Evolutionary conservation across 1,140 invertebrate species (phyloP).

Genomic region (Oryctes rhinoceros): DNA sequence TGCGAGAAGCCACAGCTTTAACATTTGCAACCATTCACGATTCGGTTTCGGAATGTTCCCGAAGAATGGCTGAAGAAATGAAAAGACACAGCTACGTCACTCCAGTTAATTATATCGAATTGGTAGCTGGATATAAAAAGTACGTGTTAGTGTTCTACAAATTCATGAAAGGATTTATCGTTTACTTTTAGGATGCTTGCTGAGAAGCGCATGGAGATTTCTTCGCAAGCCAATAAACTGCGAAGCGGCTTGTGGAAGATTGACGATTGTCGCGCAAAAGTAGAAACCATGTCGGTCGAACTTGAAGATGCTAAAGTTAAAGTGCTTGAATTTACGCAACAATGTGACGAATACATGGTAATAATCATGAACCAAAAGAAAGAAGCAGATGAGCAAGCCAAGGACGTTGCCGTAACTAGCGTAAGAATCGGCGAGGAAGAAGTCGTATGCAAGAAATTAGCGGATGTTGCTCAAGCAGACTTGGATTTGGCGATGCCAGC

Average conservation of each 20-base stretch:
- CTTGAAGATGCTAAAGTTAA: slow-evolving; percentile 79
- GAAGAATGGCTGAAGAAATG: slow-evolving; percentile 77
- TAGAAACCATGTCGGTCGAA: slow-evolving; percentile 81
- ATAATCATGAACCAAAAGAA: slow-evolving; percentile 79
- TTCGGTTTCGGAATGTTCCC: slow-evolving; percentile 74
- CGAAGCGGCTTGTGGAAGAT: slow-evolving; percentile 81
- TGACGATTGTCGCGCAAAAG: slow-evolving; percentile 77
- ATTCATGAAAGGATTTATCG: background rate
- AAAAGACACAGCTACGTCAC: slow-evolving; percentile 87
- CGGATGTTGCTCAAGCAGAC: slow-evolving; percentile 80
- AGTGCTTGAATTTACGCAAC: slow-evolving; percentile 74
- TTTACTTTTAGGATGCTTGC: slow-evolving; percentile 70
- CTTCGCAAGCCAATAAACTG: slow-evolving; percentile 75
- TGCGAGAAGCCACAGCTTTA: slow-evolving; percentile 70
- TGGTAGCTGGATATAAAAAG: slow-evolving; percentile 83
- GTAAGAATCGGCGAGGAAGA: slow-evolving; percentile 81
- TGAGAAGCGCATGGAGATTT: slow-evolving; percentile 74
- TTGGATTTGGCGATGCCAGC: slow-evolving; percentile 85
- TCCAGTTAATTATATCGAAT: slow-evolving; percentile 83
- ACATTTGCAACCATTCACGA: slow-evolving; percentile 82
- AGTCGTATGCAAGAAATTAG: slow-evolving; percentile 78
- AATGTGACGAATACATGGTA: slow-evolving; percentile 79
- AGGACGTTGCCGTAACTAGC: slow-evolving; percentile 71
- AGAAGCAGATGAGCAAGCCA: slow-evolving; percentile 81
- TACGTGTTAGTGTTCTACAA: slow-evolving; percentile 58